Base-by-base conservation (phyloP, 1,140 invertebrate genomes). In the Papilio helenus region DNA sequence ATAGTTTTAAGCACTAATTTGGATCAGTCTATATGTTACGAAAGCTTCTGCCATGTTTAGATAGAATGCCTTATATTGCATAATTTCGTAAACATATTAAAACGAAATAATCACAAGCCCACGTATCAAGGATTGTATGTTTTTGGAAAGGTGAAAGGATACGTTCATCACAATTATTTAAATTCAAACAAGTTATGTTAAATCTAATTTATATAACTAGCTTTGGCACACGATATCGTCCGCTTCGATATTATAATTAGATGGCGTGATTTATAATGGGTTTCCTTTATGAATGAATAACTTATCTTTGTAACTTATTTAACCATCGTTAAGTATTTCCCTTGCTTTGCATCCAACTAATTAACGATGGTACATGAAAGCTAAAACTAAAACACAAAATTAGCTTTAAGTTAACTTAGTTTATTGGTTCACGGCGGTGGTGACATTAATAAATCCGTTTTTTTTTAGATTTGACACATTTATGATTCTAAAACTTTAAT, bases 61-160 rank as follows among this genome's bases (percentile, higher is more conserved):
- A 26, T 29, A 65, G 14, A 46, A 20, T 20, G 34, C 72, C 8
- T 72, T 42, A 44, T 72, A 72, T 20, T 20, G 34, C 72, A 20
- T 44, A 42, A 42, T 72, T 72, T 44, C 72, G 72, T 42, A 44
- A 72, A 72, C 20, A 72, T 42, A 72, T 20, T 72, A n/a, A 44
- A 72, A 42, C 44, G 18, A 72, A 42, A 10, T 46, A 20, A 5
- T 20, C 39, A 42, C 18, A 23, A 26, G 58, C 58, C 58, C 58
- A 61, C 58, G 20, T 16, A 68, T 68, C 26, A 68, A 68, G 61
- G 61, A 68, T 14, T 34, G 34, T 39, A 9, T 68, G 3, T 7
- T 29, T 68, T 68, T 68, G 26, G 61, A 68, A 68, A 68, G 61
- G 61, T 68, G 61, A 68, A 29, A 68, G 61, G 61, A 68, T 68